Evolutionary conservation across 2,888 invertebrate species (phyloP).

Genomic region (Eupeodes latifasciatus): DNA sequence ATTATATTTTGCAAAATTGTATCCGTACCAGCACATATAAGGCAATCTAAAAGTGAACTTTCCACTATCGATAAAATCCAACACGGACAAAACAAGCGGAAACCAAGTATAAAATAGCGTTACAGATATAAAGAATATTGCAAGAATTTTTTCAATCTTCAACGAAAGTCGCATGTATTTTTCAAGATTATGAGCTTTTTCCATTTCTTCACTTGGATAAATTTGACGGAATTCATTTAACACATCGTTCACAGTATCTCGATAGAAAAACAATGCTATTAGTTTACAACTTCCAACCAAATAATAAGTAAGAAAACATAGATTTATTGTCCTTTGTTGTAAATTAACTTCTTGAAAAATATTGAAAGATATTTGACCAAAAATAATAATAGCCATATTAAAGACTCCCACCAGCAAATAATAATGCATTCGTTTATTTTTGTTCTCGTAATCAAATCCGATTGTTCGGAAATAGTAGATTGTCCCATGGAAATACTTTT

Average conservation of each 20-base stretch:
- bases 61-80: neutral
- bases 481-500: neutral
- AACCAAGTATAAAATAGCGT: constrained; percentile 11
- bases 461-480: constrained; percentile 37
- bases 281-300: constrained; percentile 60
- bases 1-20: neutral
- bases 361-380: neutral
- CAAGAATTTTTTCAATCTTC: constrained; percentile 38
- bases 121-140: constrained; percentile 26
- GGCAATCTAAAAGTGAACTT: constrained; percentile 20
- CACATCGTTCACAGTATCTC: neutral
- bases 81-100: constrained; percentile 6
- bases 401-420: neutral
- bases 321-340: neutral
- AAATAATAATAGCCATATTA: neutral
- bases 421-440: neutral
- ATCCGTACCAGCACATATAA: constrained; percentile 39
- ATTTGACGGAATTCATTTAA: constrained; percentile 46
- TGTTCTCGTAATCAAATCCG: constrained; percentile 45
- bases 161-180: constrained; percentile 14
- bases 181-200: constrained; percentile 1
- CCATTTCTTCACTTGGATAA: constrained; percentile 37
- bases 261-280: constrained; percentile 54
- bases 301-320: constrained; percentile 65
- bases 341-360: constrained; percentile 24